A percentile compares a stretch with the other conserved stretches of the same genome.
Conservation (phyloP, 2,888 invertebrate species). For the Pachliopta kotzebuea region DNA sequence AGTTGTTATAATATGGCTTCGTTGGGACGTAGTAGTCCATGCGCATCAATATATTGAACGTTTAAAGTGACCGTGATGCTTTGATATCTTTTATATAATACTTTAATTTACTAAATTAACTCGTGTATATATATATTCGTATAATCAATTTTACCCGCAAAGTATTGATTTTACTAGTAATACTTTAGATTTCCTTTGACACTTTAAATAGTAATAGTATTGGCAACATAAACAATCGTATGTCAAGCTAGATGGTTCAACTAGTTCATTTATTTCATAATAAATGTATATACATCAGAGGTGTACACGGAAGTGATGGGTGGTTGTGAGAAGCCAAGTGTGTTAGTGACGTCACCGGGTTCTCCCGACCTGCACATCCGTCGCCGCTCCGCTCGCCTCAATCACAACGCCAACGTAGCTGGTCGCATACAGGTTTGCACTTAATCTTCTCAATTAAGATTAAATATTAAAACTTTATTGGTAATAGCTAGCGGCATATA, state of each 20-base stretch:
- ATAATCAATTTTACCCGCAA: no score
- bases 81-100: no score
- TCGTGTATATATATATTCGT: no score
- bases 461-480: neutral
- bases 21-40: no score
- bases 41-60: no score
- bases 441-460: neutral
- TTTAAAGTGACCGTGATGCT: no score
- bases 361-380: slow-evolving; percentile 90
- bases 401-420: slow-evolving; percentile 85
- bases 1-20: no score
- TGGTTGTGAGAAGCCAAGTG: slow-evolving; percentile 92
- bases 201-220: no score
- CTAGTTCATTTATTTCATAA: neutral
- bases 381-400: slow-evolving; percentile 69
- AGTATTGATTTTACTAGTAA: no score
- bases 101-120: no score
- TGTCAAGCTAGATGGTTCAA: neutral
- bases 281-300: slow-evolving; percentile 57
- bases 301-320: slow-evolving; percentile 81
- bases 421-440: slow-evolving; percentile 88
- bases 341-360: slow-evolving; percentile 95
- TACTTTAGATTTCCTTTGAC: no score
- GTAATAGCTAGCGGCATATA: neutral
- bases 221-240: neutral